Percentiles rank a stretch among this genome's conserved stretches.
Evolutionary conservation across 2,797 vertebrate genomes (phyloP).

Genomic region (Poeciliopsis presidionis): DNA sequence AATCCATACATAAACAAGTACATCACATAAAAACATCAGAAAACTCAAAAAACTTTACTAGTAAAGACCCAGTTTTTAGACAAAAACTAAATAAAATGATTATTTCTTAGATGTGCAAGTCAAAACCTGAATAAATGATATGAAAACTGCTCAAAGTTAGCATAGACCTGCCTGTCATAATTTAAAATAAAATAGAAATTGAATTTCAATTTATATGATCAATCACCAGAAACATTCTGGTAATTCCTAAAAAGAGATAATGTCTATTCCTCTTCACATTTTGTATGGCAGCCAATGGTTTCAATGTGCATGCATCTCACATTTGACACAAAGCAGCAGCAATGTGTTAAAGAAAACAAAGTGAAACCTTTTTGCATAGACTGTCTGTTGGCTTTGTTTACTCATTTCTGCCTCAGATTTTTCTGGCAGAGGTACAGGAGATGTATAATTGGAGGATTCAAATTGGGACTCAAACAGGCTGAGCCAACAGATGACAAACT

Average conservation of each 20-base stretch:
- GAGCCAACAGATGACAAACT: background rate
- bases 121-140: background rate
- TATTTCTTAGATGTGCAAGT: background rate
- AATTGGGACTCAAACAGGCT: background rate
- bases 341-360: background rate
- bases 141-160: background rate
- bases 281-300: background rate
- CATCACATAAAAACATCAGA: background rate
- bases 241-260: background rate
- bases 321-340: background rate
- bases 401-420: background rate
- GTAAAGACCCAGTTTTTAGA: background rate
- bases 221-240: background rate
- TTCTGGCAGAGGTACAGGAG: background rate
- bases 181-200: background rate
- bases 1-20: background rate
- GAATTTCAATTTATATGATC: background rate
- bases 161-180: background rate
- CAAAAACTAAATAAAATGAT: background rate
- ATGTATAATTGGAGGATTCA: background rate
- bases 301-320: constrained; percentile 3
- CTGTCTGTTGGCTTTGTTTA: no score
- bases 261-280: background rate
- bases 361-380: background rate
- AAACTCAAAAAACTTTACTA: background rate